Evolutionary conservation across 2,888 invertebrate genomes (phyloP).

Genomic region (Amphipoea oculea): DNA sequence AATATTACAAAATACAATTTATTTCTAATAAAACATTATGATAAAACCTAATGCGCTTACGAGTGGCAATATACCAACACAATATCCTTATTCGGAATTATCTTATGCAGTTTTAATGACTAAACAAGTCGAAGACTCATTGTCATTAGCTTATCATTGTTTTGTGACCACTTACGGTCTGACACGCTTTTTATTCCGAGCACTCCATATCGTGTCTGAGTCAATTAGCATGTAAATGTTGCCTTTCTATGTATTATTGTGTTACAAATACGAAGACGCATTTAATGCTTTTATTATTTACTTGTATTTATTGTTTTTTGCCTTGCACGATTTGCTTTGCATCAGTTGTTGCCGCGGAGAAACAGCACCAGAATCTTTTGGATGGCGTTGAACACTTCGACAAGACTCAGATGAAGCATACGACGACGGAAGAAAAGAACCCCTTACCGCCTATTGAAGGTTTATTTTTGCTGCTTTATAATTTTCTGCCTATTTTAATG

Average conservation of each 20-base stretch:
- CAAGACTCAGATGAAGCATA: slow-evolving; percentile 93
- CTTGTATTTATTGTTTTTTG: slow-evolving; percentile 68
- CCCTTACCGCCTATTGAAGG: slow-evolving; percentile 94
- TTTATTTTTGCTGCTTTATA: slow-evolving; percentile 81
- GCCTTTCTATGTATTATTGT: slow-evolving; percentile 53
- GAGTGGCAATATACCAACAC: slow-evolving; percentile 27
- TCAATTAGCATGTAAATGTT: slow-evolving; percentile 65
- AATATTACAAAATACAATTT: slow-evolving; percentile 25
- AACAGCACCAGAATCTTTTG: slow-evolving; percentile 93
- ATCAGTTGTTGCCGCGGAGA: slow-evolving; percentile 93
- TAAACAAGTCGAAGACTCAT: slow-evolving; percentile 46
- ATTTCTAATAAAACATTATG: slow-evolving; percentile 9
- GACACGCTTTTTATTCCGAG: slow-evolving; percentile 68
- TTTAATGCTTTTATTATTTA: slow-evolving; percentile 64
- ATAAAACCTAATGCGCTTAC: slow-evolving; percentile 35
- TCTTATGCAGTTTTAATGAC: slow-evolving; percentile 62
- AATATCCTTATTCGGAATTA: slow-evolving; percentile 44
- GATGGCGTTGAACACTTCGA: slow-evolving; percentile 94
- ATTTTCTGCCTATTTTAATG: slow-evolving; percentile 38
- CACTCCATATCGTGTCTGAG: slow-evolving; percentile 44
- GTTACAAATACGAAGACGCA: slow-evolving; percentile 43
- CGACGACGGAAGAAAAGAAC: slow-evolving; percentile 94
- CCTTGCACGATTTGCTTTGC: slow-evolving; percentile 86
- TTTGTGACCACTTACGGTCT: slow-evolving; percentile 56
- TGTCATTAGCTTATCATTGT: slow-evolving; percentile 66